Evolutionary conservation across 2,888 invertebrate genomes (phyloP), one percentile per base, ranked within the genome.

Genomic region (Spodoptera littoralis): DNA sequence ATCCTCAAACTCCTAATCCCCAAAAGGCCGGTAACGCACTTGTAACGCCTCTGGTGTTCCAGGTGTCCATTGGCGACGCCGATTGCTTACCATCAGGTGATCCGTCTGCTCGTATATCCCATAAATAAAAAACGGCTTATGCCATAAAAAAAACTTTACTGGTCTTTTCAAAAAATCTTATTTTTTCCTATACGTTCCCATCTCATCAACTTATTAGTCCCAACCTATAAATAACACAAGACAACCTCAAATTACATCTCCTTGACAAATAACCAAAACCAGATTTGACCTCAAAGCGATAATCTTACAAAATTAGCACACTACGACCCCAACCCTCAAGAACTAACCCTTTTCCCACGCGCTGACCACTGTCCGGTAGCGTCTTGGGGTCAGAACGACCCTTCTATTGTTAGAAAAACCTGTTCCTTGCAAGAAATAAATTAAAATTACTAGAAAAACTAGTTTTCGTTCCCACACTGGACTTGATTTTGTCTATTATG

Each of bases 311-410:
- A 77, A 72, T 70, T 76, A 76, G 68, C 60, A 58, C 75, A 75
- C 59, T 73, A 46, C 13, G 48, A 67, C 77, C 70, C 73, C 56
- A 70, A 70, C 69, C 64, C 57, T 64, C 12, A 46, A 56, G 69
- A 51, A 55, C 53, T 63, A 79, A 76, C 79, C 76, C 72, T 82
- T 36, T 90, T 90, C 89, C 85, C 91, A 89, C 88, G 84, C 76
- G 83, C 62, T 90, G 91, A 90, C 91, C 91, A 77, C 82, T 89
- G 90, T 87, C 91, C 91, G 83, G 81, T 80, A 76, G 60, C 83
- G 83, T 88, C 84, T 85, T 83, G 80, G 79, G 79, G 79, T 64
- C 66, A 54, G 36, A 59, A 56, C 53, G 50, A 65, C 79, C 84
- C 83, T 68, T 77, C 73, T 52, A 81, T 81, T 83, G 74, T 76